Evolutionary conservation across 2,888 invertebrate genomes (phyloP).

Genomic region (Linhomoeus sp.): DNA sequence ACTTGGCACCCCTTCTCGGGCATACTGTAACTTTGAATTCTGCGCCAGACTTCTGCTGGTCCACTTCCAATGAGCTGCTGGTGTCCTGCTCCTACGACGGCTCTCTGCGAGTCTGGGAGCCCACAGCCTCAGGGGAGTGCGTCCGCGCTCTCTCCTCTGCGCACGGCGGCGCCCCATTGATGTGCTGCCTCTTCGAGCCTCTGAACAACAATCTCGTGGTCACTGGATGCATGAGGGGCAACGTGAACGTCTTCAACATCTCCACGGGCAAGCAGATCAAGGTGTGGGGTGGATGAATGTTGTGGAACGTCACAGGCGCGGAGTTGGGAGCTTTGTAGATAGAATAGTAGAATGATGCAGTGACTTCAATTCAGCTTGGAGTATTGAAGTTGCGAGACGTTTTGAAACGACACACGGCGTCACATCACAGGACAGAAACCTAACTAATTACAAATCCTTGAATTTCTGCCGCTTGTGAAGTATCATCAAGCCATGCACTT

Average conservation of each 20-base stretch:
- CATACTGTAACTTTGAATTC: conserved; percentile 1
- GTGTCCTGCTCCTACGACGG: conserved; percentile 55
- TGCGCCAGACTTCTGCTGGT: conserved; percentile 55
- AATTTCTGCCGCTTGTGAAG: no score
- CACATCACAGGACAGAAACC: no score
- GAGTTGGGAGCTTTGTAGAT: no score
- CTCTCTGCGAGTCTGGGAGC: conserved; percentile 52
- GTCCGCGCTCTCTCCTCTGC: background rate
- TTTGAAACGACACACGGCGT: no score
- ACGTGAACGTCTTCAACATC: conserved; percentile 56
- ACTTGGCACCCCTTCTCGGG: no score
- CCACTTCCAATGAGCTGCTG: conserved; percentile 58
- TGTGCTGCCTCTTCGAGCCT: conserved; percentile 58
- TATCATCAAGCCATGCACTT: no score
- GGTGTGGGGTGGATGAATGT: no score
- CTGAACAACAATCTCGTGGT: conserved; percentile 65
- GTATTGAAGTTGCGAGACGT: no score
- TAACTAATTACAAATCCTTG: no score
- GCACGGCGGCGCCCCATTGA: conserved; percentile 32
- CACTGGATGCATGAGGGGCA: conserved; percentile 49
- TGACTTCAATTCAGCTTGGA: no score
- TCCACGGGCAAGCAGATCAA: conserved; percentile 59
- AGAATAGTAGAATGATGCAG: no score
- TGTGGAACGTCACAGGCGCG: no score
- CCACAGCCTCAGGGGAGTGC: conserved; percentile 1